Conservation (phyloP, 2,888 invertebrate species). For the Tanytarsus gracilentus region DNA sequence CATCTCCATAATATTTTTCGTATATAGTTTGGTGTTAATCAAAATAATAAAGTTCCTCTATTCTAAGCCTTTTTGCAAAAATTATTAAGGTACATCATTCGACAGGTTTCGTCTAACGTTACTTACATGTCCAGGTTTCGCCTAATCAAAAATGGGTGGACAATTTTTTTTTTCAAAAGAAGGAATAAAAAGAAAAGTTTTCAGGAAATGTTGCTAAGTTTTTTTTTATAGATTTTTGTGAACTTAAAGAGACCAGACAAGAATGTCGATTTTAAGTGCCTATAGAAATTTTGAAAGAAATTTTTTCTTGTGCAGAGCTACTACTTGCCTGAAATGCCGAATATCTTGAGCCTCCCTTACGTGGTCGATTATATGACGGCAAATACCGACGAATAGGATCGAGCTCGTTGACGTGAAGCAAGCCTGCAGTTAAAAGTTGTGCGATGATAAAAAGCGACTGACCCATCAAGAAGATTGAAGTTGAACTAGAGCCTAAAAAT, state of each 20-base stretch:
- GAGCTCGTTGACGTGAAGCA: conserved; percentile 87
- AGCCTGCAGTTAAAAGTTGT: conserved; percentile 78
- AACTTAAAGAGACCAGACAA: no score
- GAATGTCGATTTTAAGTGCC: not conserved
- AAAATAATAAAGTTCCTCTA: no score
- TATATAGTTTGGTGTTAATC: no score
- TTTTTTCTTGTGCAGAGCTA: not conserved
- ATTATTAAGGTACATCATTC: no score
- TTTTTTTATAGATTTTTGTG: not conserved
- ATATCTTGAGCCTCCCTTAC: conserved; percentile 58
- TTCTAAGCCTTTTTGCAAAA: no score
- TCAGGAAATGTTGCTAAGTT: not conserved
- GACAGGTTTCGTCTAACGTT: no score
- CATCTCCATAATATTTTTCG: no score
- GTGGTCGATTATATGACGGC: conserved; percentile 90
- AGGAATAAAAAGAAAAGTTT: not conserved
- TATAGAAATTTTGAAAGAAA: not conserved
- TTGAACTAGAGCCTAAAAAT: conserved; percentile 40
- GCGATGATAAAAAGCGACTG: conserved; percentile 93
- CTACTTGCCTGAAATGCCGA: conserved; percentile 87
- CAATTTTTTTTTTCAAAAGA: not conserved
- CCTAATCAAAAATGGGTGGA: no score
- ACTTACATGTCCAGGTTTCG: conserved; percentile 55
- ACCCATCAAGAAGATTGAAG: conserved; percentile 81
- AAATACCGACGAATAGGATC: conserved; percentile 92